A percentile compares a stretch with the other conserved stretches of the same genome.
Conservation (phyloP, 2,113 vertebrate species). For the Zeus faber region DNA sequence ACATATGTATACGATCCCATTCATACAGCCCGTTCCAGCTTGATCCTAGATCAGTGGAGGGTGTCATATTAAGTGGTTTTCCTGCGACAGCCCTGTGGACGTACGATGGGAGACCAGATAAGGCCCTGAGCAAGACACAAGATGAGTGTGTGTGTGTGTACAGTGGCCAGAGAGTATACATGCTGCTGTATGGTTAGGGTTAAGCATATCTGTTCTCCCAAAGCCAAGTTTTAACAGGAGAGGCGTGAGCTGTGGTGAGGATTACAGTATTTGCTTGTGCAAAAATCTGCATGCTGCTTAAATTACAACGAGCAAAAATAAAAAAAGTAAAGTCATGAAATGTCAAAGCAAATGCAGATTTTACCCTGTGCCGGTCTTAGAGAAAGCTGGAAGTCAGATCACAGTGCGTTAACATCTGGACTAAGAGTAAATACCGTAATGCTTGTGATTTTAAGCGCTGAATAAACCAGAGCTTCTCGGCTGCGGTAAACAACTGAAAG, state of each 20-base stretch:
- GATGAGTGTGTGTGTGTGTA: slow-evolving; percentile 36
- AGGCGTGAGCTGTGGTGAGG: slow-evolving; percentile 25
- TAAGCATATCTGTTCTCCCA: slow-evolving; percentile 26
- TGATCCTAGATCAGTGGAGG: slow-evolving; percentile 24
- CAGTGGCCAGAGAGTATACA: slow-evolving; percentile 11
- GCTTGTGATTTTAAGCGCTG: too few relatives aligned
- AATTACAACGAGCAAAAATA: too few relatives aligned
- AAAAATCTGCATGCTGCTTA: too few relatives aligned
- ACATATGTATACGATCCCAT: slow-evolving; percentile 22
- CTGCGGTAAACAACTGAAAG: too few relatives aligned
- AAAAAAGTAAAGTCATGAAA: too few relatives aligned
- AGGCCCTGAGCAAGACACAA: slow-evolving; percentile 38
- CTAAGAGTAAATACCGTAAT: too few relatives aligned
- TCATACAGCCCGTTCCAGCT: slow-evolving; percentile 31
- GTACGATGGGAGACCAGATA: slow-evolving; percentile 45
- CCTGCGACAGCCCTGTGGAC: slow-evolving; percentile 36
- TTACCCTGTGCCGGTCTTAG: too few relatives aligned
- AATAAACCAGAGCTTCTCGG: too few relatives aligned
- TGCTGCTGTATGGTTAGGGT: slow-evolving; percentile 1
- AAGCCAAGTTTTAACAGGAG: slow-evolving; percentile 25
- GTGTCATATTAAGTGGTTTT: slow-evolving; percentile 56
- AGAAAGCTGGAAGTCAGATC: too few relatives aligned
- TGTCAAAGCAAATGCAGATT: too few relatives aligned
- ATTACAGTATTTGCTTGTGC: too few relatives aligned
- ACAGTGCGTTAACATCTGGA: too few relatives aligned